Base-by-base conservation (phyloP, 2,888 invertebrate genomes). In the Ditula angustiorana region DNA sequence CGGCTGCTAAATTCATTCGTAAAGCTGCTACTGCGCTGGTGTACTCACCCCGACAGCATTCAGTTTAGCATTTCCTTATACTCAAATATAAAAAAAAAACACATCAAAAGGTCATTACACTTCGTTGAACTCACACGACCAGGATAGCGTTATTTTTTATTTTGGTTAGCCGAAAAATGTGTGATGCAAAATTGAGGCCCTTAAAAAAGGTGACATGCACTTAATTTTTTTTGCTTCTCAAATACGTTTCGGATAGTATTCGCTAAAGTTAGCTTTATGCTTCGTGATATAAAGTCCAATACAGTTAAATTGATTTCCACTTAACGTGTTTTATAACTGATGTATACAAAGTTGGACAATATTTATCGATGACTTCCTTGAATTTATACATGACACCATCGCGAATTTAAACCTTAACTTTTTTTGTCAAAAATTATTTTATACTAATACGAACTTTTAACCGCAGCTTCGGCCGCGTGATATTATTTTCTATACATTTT, bases 201-300 rank as follows among this genome's bases (percentile, higher is more conserved):
- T 41, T 13, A 26, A 55, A 58, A 58, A 49, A n/a, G 35, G 30
- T 16, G 35, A 35, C 49, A 49, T 49, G 35, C 35, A 52, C 23
- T 44, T 52, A 24, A 19, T 7, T 46, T 28, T 1, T 11, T 5
- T 41, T 19, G 33, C 13, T 16, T 55, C 30, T 33, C 0, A 33
- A 57, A 47, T 1, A 8, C 10, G 4, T 7, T 8, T 8, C 5
- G 4, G 30, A 30, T 30, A 30, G 8, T 30, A 30, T 41, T 41
- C 16, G 5, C 1, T 2, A 0, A 58, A 33, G 47, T 47, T 10
- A 11, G 19, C 4, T 26, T 26, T 35, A 19, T 23, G 58, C 8
- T 46, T 5, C n/a, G n/a, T 7, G 4, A 21, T 10, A n/a, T 35
- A 19, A 58, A 35, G 24, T 21, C 47, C 16, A 19, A 1, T n/a